Evolutionary conservation across 1,140 invertebrate species (phyloP).

Genomic region (Berghia stephanieae): DNA sequence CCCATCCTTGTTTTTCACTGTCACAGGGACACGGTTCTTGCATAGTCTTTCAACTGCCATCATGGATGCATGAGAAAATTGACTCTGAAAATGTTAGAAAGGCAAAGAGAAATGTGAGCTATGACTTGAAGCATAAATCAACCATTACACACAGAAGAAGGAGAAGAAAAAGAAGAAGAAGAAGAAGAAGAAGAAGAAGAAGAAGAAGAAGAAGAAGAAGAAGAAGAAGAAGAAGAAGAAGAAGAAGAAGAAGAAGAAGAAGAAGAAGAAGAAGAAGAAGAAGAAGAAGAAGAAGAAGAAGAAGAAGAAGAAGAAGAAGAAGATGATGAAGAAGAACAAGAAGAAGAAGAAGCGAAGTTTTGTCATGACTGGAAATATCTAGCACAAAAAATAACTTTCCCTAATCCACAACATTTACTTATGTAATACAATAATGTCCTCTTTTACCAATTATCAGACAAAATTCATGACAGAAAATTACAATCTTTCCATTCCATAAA

Average conservation of each 20-base stretch:
- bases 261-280: neutral
- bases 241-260: neutral
- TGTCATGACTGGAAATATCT: too few relatives aligned
- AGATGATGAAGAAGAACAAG: neutral
- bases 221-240: conserved; percentile 45
- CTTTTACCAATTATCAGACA: too few relatives aligned
- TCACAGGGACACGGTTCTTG: too few relatives aligned
- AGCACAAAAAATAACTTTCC: too few relatives aligned
- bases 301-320: neutral
- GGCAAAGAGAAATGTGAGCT: neutral
- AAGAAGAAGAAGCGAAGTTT: neutral
- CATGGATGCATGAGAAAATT: too few relatives aligned
- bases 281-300: neutral
- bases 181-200: neutral
- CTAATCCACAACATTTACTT: too few relatives aligned
- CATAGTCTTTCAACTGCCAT: too few relatives aligned
- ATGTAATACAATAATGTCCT: too few relatives aligned
- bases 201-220: neutral
- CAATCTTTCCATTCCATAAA: too few relatives aligned
- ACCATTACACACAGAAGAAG: neutral
- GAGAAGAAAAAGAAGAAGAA: neutral
- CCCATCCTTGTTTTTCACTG: too few relatives aligned
- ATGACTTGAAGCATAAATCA: neutral
- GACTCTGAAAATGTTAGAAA: neutral
- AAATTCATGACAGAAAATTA: too few relatives aligned